Base-by-base conservation (phyloP, 2,888 invertebrate species). In the Aleiodes testaceus region DNA sequence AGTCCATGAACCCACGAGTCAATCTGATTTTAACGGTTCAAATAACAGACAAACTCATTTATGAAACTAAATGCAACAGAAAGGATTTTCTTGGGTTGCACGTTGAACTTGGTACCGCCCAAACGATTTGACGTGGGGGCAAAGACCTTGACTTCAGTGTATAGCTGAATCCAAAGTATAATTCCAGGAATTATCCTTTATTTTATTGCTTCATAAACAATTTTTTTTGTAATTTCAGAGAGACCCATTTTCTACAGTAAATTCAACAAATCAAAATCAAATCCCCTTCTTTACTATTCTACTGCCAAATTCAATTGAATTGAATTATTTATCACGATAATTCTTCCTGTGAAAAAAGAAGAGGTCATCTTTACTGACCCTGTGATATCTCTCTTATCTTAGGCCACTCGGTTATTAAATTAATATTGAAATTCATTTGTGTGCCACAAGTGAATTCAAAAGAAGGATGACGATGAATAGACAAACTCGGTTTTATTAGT, bases 361-460 rank as follows among this genome's bases (percentile, higher is more conserved):
- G 75, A 78, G 83, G 85, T 84, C 83, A 84, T 81, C 81, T 72
- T 77, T 69, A 72, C 66, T 83, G 84, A 85, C 83, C 84, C 81
- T 69, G 68, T 52, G 11, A 74, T 72, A 68, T 71, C 74, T 75
- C 73, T 66, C 79, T 84, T 84, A 84, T 83, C 84, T 81, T 55
- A 55, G 44, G 74, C 67, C 77, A 74, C 74, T 72, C 78, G 77
- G 76, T 78, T 79, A 84, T 85, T 83, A 80, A 85, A 84, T 84
- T 82, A 79, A 79, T 80, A 70, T 75, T 44, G 50, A 70, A 64
- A 53, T 55, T 63, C 47, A 47, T 59, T 22, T 50, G 44, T 44
- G 36, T 66, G 14, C 30, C 18, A 5, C 26, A 26, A 26, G 26
- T 49, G 64, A 52, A 47, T 64, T 1, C 45, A 16, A 65, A 63